These are phyloP conservation scores for Temnopleurus reevesii DNA, from an alignment of 53 echinoderm and acorn worm species.

Conservation along the genomic window DNA sequence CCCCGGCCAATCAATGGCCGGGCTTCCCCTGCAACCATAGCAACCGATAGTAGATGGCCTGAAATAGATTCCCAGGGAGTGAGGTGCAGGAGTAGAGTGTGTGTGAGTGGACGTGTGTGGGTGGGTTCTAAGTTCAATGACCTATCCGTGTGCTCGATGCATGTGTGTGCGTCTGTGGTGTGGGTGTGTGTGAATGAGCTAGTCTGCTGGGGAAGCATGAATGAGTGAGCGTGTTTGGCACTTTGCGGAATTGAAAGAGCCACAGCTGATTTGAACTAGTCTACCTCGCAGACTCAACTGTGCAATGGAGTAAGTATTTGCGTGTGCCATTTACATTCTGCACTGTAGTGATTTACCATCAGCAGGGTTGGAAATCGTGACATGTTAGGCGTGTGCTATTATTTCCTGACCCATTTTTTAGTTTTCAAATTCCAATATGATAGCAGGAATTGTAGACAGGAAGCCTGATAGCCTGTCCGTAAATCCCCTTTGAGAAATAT, in stretches of 20 bases:
- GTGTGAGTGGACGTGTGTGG: slow-evolving; percentile 13
- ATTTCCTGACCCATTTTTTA: background rate
- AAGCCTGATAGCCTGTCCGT: background rate
- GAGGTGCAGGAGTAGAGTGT: slow-evolving; percentile 33
- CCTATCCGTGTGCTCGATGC: background rate
- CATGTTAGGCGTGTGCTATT: background rate
- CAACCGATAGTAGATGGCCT: slow-evolving; percentile 17
- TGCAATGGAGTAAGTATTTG: background rate
- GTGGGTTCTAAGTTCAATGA: slow-evolving; percentile 50
- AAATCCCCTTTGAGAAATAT: background rate
- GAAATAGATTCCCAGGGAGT: slow-evolving; percentile 29
- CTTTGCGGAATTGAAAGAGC: background rate
- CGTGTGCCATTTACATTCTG: background rate
- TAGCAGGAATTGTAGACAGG: background rate
- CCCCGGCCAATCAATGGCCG: background rate
- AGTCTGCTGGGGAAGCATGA: slow-evolving; percentile 35
- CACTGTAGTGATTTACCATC: background rate
- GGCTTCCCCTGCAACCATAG: slow-evolving; percentile 49
- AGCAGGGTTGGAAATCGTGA: background rate
- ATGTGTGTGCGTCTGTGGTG: background rate
- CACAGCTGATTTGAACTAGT: slow-evolving; percentile 16
- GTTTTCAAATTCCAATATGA: too few species aligned
- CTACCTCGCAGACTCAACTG: slow-evolving; percentile 20
- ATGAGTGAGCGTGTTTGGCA: slow-evolving; percentile 24
- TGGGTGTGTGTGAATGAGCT: background rate